Percentiles rank a stretch among this genome's conserved stretches.
phyloP scores from a whole-genome alignment of 2,113 vertebrate species.

The Electrona antarctica region DNA sequence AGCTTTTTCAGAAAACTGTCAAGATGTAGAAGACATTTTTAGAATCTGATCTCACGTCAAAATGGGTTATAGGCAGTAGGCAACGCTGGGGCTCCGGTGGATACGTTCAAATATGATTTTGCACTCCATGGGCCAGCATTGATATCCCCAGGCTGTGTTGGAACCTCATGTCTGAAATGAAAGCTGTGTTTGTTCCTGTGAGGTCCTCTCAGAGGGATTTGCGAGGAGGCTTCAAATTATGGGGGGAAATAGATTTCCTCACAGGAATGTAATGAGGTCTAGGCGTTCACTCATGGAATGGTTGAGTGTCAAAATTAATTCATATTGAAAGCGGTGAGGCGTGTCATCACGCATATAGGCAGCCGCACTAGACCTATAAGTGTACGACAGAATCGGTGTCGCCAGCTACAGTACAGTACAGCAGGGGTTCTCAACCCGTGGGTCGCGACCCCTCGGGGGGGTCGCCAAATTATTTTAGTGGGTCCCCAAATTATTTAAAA shows the following conservation, averaged over 20 bases:
- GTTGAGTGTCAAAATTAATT: conserved; percentile 20
- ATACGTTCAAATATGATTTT: conserved; percentile 61
- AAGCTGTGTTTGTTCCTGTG: conserved; percentile 57
- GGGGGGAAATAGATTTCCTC: conserved; percentile 32
- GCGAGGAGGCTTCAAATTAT: conserved; percentile 46
- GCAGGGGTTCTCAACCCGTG: too few species aligned
- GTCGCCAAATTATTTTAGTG: too few species aligned
- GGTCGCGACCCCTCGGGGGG: too few species aligned
- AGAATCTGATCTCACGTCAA: too few species aligned
- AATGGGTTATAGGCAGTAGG: conserved; percentile 26
- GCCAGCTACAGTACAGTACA: conserved; percentile 3
- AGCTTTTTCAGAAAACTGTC: too few species aligned
- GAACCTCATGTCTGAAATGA: conserved; percentile 51
- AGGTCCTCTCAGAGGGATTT: conserved; percentile 48
- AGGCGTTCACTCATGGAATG: not conserved
- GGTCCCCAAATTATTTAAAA: too few species aligned
- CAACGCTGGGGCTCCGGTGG: conserved; percentile 1
- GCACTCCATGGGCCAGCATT: conserved; percentile 45
- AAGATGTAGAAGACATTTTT: too few species aligned
- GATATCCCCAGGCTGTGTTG: conserved; percentile 56
- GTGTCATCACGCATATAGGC: not conserved
- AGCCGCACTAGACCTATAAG: not conserved
- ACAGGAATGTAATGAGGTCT: conserved; percentile 31
- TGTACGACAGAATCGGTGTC: not conserved
- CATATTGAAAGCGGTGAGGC: not conserved